Percentiles rank a stretch among this genome's conserved stretches.
phyloP scores from a whole-genome alignment of 2,113 vertebrate genomes.

The Chionomys nivalis region DNA sequence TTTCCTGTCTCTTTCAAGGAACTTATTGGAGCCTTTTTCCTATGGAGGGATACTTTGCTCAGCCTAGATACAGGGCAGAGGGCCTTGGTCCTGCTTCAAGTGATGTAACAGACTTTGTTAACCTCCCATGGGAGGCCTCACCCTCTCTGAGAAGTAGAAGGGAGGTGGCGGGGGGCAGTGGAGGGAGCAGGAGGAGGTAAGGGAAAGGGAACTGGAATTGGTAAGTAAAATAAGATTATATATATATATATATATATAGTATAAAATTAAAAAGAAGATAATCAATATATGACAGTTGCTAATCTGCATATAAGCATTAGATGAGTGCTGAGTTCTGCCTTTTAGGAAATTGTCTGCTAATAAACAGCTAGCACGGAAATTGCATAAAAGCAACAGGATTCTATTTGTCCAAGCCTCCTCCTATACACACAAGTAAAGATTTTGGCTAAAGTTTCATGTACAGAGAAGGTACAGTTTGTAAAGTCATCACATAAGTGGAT shows the following conservation, averaged over 20 bases:
- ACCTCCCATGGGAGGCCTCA: no score
- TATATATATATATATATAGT: no score
- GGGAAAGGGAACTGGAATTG: no score
- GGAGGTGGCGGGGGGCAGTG: no score
- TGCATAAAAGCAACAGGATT: slow-evolving; percentile 24
- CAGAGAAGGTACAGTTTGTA: neutral
- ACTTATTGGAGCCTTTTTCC: neutral
- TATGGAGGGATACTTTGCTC: no score
- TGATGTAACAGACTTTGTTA: no score
- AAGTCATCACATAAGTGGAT: neutral
- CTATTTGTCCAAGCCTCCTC: neutral
- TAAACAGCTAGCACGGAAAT: neutral
- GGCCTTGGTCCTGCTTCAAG: no score
- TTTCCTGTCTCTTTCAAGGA: slow-evolving; percentile 20
- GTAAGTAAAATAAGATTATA: no score
- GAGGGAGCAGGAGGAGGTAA: no score
- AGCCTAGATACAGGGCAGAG: no score
- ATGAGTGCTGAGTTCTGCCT: neutral
- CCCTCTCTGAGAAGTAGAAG: no score
- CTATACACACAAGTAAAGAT: neutral
- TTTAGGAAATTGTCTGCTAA: slow-evolving; percentile 1
- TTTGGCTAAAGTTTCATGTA: neutral
- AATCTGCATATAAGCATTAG: neutral
- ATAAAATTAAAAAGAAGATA: neutral
- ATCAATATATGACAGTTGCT: neutral